Evolutionary conservation across 2,888 invertebrate genomes (phyloP).

Genomic region (Crepidodera aurea): DNA sequence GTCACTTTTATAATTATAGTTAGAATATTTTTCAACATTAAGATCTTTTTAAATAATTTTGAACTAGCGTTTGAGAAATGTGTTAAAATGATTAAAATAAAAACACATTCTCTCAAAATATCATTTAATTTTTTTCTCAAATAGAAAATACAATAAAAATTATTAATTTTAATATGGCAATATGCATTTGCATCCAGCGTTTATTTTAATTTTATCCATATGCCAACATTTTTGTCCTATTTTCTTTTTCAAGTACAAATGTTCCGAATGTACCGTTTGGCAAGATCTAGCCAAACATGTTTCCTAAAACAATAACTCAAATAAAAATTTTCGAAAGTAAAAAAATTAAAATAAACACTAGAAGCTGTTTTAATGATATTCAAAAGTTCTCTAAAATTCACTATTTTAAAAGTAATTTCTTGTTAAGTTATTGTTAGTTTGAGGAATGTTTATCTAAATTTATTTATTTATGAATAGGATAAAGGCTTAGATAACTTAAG

Average conservation of each 20-base stretch:
- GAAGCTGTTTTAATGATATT: not conserved
- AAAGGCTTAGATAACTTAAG: not conserved
- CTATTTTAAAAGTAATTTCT: too few species aligned
- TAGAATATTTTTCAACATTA: too few species aligned
- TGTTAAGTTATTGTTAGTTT: not conserved
- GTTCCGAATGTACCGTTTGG: conserved; percentile 39
- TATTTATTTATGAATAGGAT: not conserved
- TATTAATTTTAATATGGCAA: conserved; percentile 12
- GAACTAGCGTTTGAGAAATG: not conserved
- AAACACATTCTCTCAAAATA: not conserved
- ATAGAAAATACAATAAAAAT: too few species aligned
- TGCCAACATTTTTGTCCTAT: conserved; percentile 41
- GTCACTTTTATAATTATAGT: too few species aligned
- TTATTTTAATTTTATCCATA: conserved; percentile 40
- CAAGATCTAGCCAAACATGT: conserved; percentile 43
- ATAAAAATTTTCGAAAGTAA: conserved; percentile 5
- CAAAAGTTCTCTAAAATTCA: too few species aligned
- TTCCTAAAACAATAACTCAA: conserved; percentile 39
- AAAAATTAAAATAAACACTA: not conserved
- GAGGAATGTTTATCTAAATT: not conserved
- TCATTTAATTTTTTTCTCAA: not conserved
- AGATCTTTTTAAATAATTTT: too few species aligned
- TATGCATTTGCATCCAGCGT: conserved; percentile 47
- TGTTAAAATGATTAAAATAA: not conserved
- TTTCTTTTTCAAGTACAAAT: conserved; percentile 42